Evolutionary conservation across 2,113 vertebrate genomes (phyloP).

Genomic region (Peromyscus polionotus): DNA sequence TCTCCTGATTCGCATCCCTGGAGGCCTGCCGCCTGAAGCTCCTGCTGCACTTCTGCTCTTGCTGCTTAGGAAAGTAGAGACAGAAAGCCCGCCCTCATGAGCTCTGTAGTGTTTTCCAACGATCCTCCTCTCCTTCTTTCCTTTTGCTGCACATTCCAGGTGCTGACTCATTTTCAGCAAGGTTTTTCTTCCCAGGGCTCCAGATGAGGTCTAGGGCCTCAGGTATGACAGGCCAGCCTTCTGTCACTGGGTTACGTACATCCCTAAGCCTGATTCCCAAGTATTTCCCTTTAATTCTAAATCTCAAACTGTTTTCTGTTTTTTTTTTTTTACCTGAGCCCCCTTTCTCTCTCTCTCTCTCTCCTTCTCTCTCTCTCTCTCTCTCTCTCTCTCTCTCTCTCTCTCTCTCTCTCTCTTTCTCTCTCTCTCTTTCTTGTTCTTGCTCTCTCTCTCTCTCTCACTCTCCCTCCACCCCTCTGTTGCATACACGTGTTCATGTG

Average conservation of each 20-base stretch:
- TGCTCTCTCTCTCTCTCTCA: background rate
- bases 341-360: background rate
- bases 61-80: background rate
- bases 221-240: background rate
- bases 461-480: background rate
- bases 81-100: background rate
- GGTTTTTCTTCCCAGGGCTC: background rate
- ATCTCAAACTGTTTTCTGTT: background rate
- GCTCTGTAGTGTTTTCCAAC: background rate
- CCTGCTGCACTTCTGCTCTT: background rate
- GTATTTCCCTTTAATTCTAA: background rate
- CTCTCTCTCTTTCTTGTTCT: background rate
- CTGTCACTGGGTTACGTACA: background rate
- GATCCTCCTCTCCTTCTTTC: background rate
- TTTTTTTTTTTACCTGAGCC: slow-evolving; percentile 10
- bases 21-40: background rate
- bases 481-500: background rate
- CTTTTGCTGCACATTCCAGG: background rate
- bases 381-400: background rate
- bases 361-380: background rate
- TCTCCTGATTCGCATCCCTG: background rate
- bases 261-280: background rate
- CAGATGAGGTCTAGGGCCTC: no score
- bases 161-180: background rate
- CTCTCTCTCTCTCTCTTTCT: background rate